Base-by-base conservation (phyloP, 1,140 invertebrate genomes). In the Camponotus pennsylvanicus region DNA sequence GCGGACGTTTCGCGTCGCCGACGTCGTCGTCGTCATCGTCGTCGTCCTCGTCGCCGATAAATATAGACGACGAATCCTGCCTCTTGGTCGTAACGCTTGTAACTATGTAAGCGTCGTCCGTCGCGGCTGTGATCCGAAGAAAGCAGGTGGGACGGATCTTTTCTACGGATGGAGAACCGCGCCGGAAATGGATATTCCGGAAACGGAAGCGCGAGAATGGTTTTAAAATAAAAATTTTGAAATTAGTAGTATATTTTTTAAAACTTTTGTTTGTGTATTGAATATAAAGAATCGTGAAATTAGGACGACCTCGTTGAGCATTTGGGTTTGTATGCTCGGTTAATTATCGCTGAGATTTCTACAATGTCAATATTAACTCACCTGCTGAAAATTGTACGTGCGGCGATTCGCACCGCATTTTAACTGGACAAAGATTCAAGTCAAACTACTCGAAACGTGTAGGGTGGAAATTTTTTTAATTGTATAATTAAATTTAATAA, bases 11-110 rank as follows among this genome's bases (percentile, higher is more conserved):
- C 90, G 84, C 71, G 63, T 63, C 75, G 49, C 4, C 70, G 71
- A 59, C 55, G 59, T 75, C 45, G 27, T 71, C 70, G 55, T 85
- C 69, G 69, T 77, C 78, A 45, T 73, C 49, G 40, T 84, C 86
- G 78, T 76, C 85, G 27, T 89, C 82, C 66, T 49, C 76, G 66
- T 88, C 49, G 80, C 59, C 88, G 78, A 90, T 90, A 76, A 52
- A 89, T 87, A 87, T 79, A 84, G 73, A 79, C 67, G 85, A 76
- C 13, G 49, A 52, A 32, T 34, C 21, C n/a, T 13, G 21, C 27
- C 6, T n/a, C 27, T 69, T 70, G 27, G 49, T 70, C 21, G 42
- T 34, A 52, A n/a, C 40, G 2, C 9, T 37, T 18, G 66, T 32
- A 15, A 9, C 21, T 52, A 27, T 27, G 27, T 27, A 52, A 52